These are phyloP conservation scores for Pelvicachromis taeniatus DNA, from an alignment of 2,113 vertebrate genomes.

Conservation along the genomic window DNA sequence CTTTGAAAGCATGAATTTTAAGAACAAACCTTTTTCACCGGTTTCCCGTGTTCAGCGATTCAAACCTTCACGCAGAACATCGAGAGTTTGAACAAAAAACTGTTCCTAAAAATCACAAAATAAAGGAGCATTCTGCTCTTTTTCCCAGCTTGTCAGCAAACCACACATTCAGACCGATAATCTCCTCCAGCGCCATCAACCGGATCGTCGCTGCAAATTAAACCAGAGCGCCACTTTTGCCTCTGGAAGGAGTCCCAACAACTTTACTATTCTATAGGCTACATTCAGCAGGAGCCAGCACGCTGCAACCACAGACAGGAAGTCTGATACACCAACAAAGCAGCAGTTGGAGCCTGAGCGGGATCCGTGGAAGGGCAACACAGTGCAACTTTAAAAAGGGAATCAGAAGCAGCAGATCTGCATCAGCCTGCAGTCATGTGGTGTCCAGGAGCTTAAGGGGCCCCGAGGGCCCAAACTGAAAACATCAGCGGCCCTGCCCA, in stretches of 20 bases:
- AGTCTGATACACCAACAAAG: not conserved
- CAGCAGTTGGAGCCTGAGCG: not conserved
- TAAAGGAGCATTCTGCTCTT: not conserved
- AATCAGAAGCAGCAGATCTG: not conserved
- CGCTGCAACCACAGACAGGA: not conserved
- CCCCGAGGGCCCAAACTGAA: not conserved
- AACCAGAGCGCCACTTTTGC: not conserved
- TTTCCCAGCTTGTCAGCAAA: not conserved
- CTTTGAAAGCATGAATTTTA: not conserved
- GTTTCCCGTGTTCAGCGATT: not conserved
- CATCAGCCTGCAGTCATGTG: not conserved
- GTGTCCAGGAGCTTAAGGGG: not conserved
- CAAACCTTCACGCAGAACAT: not conserved
- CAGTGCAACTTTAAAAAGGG: not conserved
- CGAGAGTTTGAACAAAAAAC: not conserved
- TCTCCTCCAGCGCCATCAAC: not conserved
- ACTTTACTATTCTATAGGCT: not conserved
- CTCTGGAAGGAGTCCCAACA: not conserved
- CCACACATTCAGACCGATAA: not conserved
- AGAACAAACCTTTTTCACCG: fast-evolving
- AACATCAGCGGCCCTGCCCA: not conserved
- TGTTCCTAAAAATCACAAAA: not conserved
- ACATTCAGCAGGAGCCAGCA: not conserved
- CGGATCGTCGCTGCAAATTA: not conserved
- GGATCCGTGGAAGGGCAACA: not conserved